Conservation (phyloP, 2,797 vertebrate genomes). For the Oreochromis mossambicus region DNA sequence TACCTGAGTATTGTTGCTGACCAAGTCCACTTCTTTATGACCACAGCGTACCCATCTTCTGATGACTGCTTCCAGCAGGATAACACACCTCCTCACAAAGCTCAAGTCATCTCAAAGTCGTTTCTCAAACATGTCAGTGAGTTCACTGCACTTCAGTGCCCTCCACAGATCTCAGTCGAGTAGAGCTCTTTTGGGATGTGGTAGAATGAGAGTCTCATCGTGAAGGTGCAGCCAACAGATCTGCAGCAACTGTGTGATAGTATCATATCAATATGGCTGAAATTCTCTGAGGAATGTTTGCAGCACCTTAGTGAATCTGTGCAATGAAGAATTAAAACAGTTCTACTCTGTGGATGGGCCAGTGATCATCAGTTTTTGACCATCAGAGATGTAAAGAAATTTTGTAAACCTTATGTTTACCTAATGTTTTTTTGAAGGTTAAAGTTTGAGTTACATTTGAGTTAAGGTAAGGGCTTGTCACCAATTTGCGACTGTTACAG, state of each 20-base stretch:
- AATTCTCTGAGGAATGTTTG: background rate
- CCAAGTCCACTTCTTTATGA: background rate
- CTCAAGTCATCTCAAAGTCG: background rate
- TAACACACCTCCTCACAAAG: background rate
- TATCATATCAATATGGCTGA: background rate
- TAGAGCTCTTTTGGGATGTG: background rate
- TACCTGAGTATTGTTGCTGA: background rate
- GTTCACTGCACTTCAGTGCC: background rate
- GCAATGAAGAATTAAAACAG: background rate
- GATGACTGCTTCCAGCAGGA: background rate
- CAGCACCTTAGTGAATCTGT: background rate
- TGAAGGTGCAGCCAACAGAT: background rate
- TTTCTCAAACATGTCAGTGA: background rate
- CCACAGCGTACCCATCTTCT: background rate
- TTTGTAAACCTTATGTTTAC: background rate
- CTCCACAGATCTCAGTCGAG: background rate
- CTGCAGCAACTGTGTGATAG: background rate
- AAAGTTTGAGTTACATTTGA: background rate
- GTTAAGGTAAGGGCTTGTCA: background rate
- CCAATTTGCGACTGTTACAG: background rate
- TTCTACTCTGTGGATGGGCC: background rate
- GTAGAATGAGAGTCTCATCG: background rate
- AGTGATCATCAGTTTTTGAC: background rate
- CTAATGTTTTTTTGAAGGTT: background rate
- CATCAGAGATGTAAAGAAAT: background rate